Conservation (phyloP, 2,797 vertebrate genomes). For the Diglossa cyanea region DNA sequence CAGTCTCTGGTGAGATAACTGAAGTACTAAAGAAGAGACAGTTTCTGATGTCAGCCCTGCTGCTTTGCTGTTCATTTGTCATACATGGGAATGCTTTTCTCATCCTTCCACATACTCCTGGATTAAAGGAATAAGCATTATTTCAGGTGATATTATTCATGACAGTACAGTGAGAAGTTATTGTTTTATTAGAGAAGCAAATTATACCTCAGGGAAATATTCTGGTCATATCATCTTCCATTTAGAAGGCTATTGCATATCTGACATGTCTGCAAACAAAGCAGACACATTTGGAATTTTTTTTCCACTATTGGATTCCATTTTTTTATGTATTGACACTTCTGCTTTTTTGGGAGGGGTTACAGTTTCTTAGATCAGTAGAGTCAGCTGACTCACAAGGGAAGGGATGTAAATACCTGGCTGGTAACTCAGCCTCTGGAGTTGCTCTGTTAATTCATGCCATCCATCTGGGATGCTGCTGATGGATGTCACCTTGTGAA, state of each 20-base stretch:
- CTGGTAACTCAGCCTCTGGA: slow-evolving; percentile 17
- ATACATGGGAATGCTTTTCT: not conserved
- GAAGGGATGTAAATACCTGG: slow-evolving; percentile 42
- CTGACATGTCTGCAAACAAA: not conserved
- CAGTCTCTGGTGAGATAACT: not conserved
- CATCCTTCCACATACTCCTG: not conserved
- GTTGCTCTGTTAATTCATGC: slow-evolving; percentile 24
- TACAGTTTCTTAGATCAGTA: not conserved
- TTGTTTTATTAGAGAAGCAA: not conserved
- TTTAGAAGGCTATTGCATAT: not conserved
- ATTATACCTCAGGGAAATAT: not conserved
- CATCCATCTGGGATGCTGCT: slow-evolving; percentile 22
- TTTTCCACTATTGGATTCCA: not conserved
- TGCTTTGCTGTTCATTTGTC: not conserved
- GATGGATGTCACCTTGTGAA: slow-evolving; percentile 22
- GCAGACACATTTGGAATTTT: not conserved
- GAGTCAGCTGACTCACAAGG: not conserved
- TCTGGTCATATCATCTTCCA: not conserved
- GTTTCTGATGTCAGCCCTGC: not conserved
- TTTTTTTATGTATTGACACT: not conserved
- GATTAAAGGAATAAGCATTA: not conserved
- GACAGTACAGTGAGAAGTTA: not conserved
- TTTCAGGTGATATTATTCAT: not conserved
- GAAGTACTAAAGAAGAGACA: not conserved
- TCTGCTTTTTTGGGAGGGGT: not conserved